Evolutionary conservation across 2,888 invertebrate genomes (phyloP).

Genomic region (Ormyrus nitidulus): DNA sequence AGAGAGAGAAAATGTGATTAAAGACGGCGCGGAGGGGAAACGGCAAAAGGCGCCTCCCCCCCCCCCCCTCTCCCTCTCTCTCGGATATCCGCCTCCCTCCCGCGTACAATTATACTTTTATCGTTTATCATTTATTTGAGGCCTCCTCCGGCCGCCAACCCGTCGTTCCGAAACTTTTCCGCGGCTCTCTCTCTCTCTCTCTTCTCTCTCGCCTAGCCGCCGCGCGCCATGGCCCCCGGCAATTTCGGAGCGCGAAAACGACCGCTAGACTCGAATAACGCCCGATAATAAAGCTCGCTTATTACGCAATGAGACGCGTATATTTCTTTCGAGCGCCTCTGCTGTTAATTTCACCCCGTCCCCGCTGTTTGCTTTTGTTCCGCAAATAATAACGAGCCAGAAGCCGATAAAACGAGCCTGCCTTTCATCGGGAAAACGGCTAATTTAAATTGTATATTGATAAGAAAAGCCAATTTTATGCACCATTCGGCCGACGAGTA

Average conservation of each 20-base stretch:
- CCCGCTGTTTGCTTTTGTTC: neutral
- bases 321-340: slow-evolving; percentile 33
- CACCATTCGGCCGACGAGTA: neutral
- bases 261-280: slow-evolving; percentile 26
- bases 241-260: slow-evolving; percentile 31
- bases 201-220: neutral
- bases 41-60: too few relatives aligned
- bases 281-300: slow-evolving; percentile 49
- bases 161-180: slow-evolving; percentile 44
- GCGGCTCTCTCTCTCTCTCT: neutral
- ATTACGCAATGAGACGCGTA: slow-evolving; percentile 45
- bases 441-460: slow-evolving; percentile 24
- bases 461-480: neutral
- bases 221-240: slow-evolving; percentile 7
- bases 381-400: slow-evolving; percentile 2
- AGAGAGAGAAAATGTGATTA: slow-evolving; percentile 53
- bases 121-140: slow-evolving; percentile 55
- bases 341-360: neutral
- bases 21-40: slow-evolving; percentile 19
- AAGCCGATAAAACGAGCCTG: slow-evolving; percentile 8
- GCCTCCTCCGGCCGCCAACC: neutral
- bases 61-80: too few relatives aligned
- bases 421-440: slow-evolving; percentile 5
- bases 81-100: neutral
- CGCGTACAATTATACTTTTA: slow-evolving; percentile 50